A percentile compares a stretch with the other conserved stretches of the same genome.
phyloP scores from a whole-genome alignment of 2,888 invertebrate species.

The Dryocosmus kuriphilus region DNA sequence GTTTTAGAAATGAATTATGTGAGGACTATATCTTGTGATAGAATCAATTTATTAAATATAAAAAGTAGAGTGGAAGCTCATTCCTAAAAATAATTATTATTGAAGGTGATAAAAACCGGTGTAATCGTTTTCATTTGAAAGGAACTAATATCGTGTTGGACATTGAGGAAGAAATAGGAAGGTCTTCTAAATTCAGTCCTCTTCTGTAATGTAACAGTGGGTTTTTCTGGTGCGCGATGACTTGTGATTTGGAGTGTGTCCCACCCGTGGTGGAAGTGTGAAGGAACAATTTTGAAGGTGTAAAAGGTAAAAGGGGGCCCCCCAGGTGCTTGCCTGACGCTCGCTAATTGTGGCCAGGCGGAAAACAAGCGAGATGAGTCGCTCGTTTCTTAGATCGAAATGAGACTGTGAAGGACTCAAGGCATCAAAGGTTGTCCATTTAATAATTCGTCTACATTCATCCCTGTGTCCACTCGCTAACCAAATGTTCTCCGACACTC shows the following conservation, averaged over 20 bases:
- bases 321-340: conserved; percentile 67
- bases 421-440: background rate
- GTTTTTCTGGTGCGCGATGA: conserved; percentile 23
- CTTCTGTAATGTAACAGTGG: background rate
- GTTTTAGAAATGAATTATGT: background rate
- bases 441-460: background rate
- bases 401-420: background rate
- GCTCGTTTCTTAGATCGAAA: conserved; percentile 59
- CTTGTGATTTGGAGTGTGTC: conserved; percentile 32
- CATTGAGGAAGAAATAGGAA: conserved; percentile 6
- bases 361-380: conserved; percentile 73
- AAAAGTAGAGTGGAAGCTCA: background rate
- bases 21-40: background rate
- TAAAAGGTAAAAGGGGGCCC: conserved; percentile 62
- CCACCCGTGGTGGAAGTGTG: conserved; percentile 64
- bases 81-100: conserved; percentile 4
- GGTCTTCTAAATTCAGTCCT: conserved; percentile 30
- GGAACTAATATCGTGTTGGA: conserved; percentile 3
- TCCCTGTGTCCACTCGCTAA: background rate
- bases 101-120: background rate
- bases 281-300: conserved; percentile 69
- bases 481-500: background rate
- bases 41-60: conserved; percentile 22
- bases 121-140: conserved; percentile 8
- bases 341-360: conserved; percentile 70